Base-by-base conservation (phyloP, 2,113 vertebrate genomes). In the Miniopterus natalensis region DNA sequence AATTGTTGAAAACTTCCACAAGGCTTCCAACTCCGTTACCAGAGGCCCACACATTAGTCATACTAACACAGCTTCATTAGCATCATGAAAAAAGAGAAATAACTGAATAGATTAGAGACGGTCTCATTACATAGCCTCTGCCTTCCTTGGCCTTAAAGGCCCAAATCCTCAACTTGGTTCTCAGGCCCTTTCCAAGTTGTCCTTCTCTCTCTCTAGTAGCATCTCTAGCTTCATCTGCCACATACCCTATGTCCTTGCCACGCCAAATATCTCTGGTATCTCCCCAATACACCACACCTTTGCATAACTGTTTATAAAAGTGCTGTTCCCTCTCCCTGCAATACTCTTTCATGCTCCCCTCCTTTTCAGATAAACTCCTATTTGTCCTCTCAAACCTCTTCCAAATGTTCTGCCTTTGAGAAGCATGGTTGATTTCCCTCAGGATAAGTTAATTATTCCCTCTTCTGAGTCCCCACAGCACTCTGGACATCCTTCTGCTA, bases 401-500 rank as follows among this genome's bases (percentile, higher is more conserved):
- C 81, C 81, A 53, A 83, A 88, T 83, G 77, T 75, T 85, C 85
- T 47, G 49, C 77, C 42, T 95, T 74, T 63, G 78, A 96, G 94
- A 84, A 92, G 70, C 71, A 86, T 40, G 23, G 15, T 73, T 96
- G 36, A 65, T 95, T 96, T 97, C 96, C 92, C 90, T 45, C 40
- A 27, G 70, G 73, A 92, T 57, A n/a, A 88, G 66, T 83, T 95
- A 94, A 88, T 96, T 81, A 95, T 83, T 88, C 61, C 88, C 73
- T 95, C 77, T 86, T 96, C 81, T 75, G 73, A 78, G 49, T 81
- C 70, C 61, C 74, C 66, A 73, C 12, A 85, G 55, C 55, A 78
- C 36, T 63, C 47, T 70, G 88, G 66, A 81, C 21, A 66, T 75
- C 63, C 11, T 75, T 88, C 55, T 83, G 96, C 8, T 78, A 45